These are phyloP conservation scores for Calephelis virginiensis DNA, from an alignment of 1,140 invertebrate genomes.

Conservation along the genomic window DNA sequence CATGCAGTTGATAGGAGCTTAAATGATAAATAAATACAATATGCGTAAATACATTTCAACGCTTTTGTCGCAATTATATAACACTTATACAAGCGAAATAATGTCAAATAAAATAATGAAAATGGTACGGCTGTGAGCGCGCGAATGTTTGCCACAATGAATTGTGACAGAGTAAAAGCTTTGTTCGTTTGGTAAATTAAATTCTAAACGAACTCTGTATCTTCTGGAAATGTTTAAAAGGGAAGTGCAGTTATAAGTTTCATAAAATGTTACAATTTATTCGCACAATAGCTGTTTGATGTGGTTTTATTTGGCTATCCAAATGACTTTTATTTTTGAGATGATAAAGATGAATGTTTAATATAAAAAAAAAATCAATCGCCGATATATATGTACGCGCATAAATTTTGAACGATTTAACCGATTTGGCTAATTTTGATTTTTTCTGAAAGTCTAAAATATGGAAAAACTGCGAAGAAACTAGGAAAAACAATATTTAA, in stretches of 20 bases:
- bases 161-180: slow-evolving; percentile 65
- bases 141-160: slow-evolving; percentile 51
- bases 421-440: too few species aligned
- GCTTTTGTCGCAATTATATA: neutral
- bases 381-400: too few species aligned
- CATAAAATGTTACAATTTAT: slow-evolving; percentile 27
- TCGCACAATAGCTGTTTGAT: neutral
- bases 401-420: too few species aligned
- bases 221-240: slow-evolving; percentile 42
- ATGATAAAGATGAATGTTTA: neutral
- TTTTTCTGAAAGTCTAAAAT: too few species aligned
- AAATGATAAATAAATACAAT: too few species aligned
- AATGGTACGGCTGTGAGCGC: slow-evolving; percentile 42
- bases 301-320: neutral
- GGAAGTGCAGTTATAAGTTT: slow-evolving; percentile 28
- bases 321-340: neutral
- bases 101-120: slow-evolving; percentile 48
- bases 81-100: slow-evolving; percentile 11
- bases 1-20: too few species aligned
- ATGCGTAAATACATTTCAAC: too few species aligned
- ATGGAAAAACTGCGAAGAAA: too few species aligned
- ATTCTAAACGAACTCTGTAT: slow-evolving; percentile 52
- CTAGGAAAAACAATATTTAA: too few species aligned
- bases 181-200: slow-evolving; percentile 63
- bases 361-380: too few species aligned